A percentile compares a stretch with the other conserved stretches of the same genome.
Conservation (phyloP, 1,140 invertebrate species). For the Drosophila novamexicana region DNA sequence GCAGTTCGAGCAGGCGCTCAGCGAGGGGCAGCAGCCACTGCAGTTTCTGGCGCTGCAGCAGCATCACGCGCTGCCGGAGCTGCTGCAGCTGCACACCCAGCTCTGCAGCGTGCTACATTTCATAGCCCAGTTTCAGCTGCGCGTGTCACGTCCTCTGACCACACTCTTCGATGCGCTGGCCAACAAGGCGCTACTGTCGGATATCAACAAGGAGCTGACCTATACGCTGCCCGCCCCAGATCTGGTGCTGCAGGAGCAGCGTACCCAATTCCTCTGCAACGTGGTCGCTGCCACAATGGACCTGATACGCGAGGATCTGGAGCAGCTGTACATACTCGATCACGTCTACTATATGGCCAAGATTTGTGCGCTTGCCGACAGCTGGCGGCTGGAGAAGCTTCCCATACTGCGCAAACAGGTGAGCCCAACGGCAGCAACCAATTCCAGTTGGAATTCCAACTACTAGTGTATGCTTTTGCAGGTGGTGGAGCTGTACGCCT, state of each 20-base stretch:
- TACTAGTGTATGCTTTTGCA: slow-evolving; percentile 31
- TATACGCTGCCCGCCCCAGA: slow-evolving; percentile 84
- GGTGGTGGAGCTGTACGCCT: slow-evolving; percentile 90
- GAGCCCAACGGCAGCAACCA: not conserved
- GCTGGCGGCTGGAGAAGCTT: slow-evolving; percentile 91
- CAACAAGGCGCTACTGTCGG: slow-evolving; percentile 86
- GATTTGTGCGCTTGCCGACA: slow-evolving; percentile 89
- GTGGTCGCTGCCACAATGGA: slow-evolving; percentile 88
- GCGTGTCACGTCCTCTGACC: slow-evolving; percentile 89
- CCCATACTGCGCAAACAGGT: slow-evolving; percentile 87
- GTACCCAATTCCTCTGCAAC: slow-evolving; percentile 88
- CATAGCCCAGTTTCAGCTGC: slow-evolving; percentile 91
- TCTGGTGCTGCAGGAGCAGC: slow-evolving; percentile 85
- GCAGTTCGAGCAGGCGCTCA: slow-evolving; percentile 89
- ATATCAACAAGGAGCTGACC: slow-evolving; percentile 85
- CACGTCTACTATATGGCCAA: slow-evolving; percentile 89
- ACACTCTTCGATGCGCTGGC: slow-evolving; percentile 90
- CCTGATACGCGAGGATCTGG: slow-evolving; percentile 86
- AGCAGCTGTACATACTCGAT: slow-evolving; percentile 86
- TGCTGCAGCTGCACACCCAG: slow-evolving; percentile 92
- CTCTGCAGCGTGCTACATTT: slow-evolving; percentile 91
- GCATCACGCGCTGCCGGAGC: slow-evolving; percentile 89
- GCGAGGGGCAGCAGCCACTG: slow-evolving; percentile 88
- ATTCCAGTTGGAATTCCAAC: not conserved
- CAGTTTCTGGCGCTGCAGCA: slow-evolving; percentile 92